Conservation (phyloP, 2,113 vertebrate genomes). For the Machaerirhynchus nigripectus region DNA sequence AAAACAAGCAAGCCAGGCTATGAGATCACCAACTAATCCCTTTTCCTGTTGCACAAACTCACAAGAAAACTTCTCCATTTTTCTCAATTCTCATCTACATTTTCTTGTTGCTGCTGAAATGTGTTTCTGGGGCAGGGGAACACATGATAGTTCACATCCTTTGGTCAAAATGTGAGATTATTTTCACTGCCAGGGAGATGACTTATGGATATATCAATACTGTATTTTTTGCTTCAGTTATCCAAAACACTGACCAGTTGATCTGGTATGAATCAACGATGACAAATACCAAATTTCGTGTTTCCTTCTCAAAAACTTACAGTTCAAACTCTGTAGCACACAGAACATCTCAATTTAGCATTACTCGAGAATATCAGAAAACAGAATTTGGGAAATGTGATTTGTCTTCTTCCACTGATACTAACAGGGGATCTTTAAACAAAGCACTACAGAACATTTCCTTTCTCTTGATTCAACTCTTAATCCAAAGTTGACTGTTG, state of each 20-base stretch:
- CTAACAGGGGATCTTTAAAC: neutral
- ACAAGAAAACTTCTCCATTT: neutral
- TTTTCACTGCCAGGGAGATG: neutral
- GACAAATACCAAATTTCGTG: neutral
- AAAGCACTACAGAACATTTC: neutral
- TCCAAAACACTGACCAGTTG: neutral
- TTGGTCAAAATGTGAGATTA: neutral
- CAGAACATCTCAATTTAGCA: neutral
- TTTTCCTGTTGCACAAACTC: neutral
- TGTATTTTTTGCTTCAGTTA: neutral
- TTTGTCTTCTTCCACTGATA: neutral
- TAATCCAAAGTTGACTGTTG: neutral
- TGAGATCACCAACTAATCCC: neutral
- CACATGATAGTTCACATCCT: neutral
- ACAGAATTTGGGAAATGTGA: neutral
- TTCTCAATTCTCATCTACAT: neutral
- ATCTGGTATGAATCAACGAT: fast-evolving
- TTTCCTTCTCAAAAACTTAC: neutral
- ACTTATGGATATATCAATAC: neutral
- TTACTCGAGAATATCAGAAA: neutral
- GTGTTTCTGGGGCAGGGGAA: neutral
- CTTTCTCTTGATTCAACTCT: neutral
- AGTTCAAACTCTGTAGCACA: neutral
- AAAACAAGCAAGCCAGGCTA: neutral
- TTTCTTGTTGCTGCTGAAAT: neutral